Evolutionary conservation across 2,113 vertebrate species (phyloP), one percentile per base, ranked within the genome.

Genomic region (Hemicordylus capensis): DNA sequence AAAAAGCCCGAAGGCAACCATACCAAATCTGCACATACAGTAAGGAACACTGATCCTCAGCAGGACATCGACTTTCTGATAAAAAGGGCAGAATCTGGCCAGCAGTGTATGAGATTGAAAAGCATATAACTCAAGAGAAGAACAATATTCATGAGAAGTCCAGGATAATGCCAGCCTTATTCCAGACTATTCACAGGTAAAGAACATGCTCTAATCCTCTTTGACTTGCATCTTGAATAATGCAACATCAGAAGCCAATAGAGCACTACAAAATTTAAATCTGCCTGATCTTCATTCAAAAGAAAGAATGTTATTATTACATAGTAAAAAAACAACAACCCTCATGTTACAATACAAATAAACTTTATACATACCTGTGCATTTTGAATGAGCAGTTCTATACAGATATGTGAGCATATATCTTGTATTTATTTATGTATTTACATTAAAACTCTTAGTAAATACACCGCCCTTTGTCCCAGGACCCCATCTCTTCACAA

Each of bases 31-130:
- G 85, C 81, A 88, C 77, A 82, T 46, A 92, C 88, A 64, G 84
- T 46, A 39, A 67, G 87, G 75, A 91, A 76, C 0, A 1, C 76
- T 91, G 85, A 83, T 56, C 86, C 87, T 39, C 0, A 0, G 0
- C 0, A 81, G 66, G 75, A 87, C 79, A 85, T 89, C 17, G 90
- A 88, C 91, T 93, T 90, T 74, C 59, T 76, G 81, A 64, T 77
- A 85, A 88, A 92, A 72, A 72, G 84, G 58, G 82, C 76, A 89
- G 76, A 7, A 59, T 89, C 89, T 88, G 77, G 90, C 86, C 85
- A 0, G 0, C 20, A 51, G 79, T 26, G 39, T 37, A 34, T 48
- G 42, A 48, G 58, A n/a, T 19, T 64, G 28, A 64, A 79, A 79
- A 22, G 2, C 10, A n/a, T 19, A 19, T 15, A 67, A 67, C 15